Percentiles rank a stretch among this genome's conserved stretches.
These are phyloP conservation scores for Anagyrus pseudococci DNA, from an alignment of 2,888 invertebrate species.

Conservation along the genomic window DNA sequence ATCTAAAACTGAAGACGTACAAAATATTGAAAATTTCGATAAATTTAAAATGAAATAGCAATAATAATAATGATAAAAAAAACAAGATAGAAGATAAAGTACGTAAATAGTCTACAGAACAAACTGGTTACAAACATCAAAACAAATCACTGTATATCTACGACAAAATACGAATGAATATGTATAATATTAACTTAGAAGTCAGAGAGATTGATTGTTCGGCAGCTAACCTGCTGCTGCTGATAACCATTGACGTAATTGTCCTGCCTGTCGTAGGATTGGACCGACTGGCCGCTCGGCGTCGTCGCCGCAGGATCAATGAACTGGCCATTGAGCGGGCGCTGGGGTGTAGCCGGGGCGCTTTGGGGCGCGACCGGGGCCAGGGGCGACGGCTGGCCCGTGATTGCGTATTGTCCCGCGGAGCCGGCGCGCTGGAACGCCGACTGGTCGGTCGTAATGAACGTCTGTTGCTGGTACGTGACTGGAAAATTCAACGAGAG, in stretches of 20 bases:
- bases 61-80: no score
- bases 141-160: conserved; percentile 26
- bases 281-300: conserved; percentile 53
- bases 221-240: conserved; percentile 59
- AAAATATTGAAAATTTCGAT: no score
- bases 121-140: conserved; percentile 22
- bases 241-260: conserved; percentile 64
- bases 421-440: conserved; percentile 59
- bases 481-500: conserved; percentile 44
- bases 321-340: conserved; percentile 61
- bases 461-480: conserved; percentile 60
- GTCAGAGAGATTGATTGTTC: conserved; percentile 41
- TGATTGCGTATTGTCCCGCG: conserved; percentile 59
- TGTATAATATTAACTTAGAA: conserved; percentile 41
- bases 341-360: conserved; percentile 39
- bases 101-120: no score
- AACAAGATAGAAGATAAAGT: no score
- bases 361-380: conserved; percentile 50
- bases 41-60: no score
- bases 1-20: no score
- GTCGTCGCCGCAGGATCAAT: conserved; percentile 58
- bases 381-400: conserved; percentile 56
- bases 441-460: conserved; percentile 59
- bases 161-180: conserved; percentile 42
- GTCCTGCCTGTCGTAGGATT: conserved; percentile 55